These are phyloP conservation scores for Gymnocephalus cernua DNA, from an alignment of 2,113 vertebrate species.

Conservation along the genomic window DNA sequence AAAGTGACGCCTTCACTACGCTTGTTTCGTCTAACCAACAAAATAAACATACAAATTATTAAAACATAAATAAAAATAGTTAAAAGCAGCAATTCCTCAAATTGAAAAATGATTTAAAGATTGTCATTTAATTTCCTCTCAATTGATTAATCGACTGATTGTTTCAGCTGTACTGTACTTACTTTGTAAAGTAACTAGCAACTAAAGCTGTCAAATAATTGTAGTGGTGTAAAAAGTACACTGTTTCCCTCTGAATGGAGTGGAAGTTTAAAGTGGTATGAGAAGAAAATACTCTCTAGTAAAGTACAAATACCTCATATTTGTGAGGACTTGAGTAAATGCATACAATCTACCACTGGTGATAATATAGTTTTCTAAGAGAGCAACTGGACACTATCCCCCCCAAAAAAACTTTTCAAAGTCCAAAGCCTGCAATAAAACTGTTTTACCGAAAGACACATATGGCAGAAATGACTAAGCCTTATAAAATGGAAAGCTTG, in stretches of 20 bases:
- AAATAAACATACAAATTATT: not conserved
- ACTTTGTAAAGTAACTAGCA: not conserved
- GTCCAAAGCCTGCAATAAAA: slow-evolving; percentile 13
- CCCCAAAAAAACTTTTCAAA: not conserved
- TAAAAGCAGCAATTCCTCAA: not conserved
- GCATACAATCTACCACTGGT: not conserved
- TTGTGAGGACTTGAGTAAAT: not conserved
- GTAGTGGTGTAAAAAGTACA: no score
- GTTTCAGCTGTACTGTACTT: not conserved
- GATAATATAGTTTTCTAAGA: slow-evolving; percentile 23
- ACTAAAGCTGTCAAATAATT: not conserved
- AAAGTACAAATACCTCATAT: not conserved
- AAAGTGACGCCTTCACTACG: not conserved
- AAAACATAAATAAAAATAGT: not conserved
- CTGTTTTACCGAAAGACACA: slow-evolving; percentile 34
- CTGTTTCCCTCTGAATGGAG: no score
- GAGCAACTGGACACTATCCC: slow-evolving; percentile 14
- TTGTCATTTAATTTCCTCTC: not conserved
- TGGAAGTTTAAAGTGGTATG: not conserved
- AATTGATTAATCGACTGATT: not conserved
- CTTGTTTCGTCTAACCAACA: not conserved
- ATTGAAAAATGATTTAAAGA: not conserved
- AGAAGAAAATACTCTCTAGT: not conserved
- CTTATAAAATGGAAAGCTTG: slow-evolving; percentile 43
- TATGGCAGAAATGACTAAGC: slow-evolving; percentile 48